Evolutionary conservation across 2,113 vertebrate genomes (phyloP).

Genomic region (Eulacestoma nigropectus): DNA sequence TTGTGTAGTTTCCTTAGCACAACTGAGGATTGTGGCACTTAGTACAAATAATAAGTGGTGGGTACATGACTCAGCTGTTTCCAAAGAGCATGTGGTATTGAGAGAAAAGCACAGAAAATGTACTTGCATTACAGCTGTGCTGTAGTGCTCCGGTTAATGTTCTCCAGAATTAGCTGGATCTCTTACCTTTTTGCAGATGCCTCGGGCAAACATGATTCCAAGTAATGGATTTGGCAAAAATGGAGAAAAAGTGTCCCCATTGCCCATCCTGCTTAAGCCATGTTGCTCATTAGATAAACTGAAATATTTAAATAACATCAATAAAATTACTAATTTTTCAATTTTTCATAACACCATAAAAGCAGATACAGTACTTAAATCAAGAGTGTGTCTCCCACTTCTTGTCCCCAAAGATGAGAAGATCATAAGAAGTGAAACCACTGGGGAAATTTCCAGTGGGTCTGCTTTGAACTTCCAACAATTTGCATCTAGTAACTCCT

Average conservation of each 20-base stretch:
- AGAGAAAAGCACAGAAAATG: not conserved
- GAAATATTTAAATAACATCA: not conserved
- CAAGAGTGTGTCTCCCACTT: not conserved
- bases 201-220: not conserved
- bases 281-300: not conserved
- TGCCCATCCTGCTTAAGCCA: not conserved
- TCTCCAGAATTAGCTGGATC: not conserved
- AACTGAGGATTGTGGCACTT: not conserved
- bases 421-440: not conserved
- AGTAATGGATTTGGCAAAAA: not conserved
- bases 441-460: not conserved
- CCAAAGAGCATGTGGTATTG: not conserved
- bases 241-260: not conserved
- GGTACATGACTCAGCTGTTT: accelerated
- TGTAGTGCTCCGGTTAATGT: not conserved
- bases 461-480: not conserved
- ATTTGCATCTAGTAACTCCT: not conserved
- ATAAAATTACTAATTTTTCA: not conserved
- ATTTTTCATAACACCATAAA: not conserved
- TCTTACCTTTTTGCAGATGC: not conserved
- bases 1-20: not conserved
- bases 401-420: not conserved
- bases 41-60: not conserved
- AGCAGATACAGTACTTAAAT: not conserved
- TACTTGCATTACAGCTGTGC: not conserved